phyloP scores from a whole-genome alignment of 1,140 invertebrate genomes.

The Streblospio benedicti region DNA sequence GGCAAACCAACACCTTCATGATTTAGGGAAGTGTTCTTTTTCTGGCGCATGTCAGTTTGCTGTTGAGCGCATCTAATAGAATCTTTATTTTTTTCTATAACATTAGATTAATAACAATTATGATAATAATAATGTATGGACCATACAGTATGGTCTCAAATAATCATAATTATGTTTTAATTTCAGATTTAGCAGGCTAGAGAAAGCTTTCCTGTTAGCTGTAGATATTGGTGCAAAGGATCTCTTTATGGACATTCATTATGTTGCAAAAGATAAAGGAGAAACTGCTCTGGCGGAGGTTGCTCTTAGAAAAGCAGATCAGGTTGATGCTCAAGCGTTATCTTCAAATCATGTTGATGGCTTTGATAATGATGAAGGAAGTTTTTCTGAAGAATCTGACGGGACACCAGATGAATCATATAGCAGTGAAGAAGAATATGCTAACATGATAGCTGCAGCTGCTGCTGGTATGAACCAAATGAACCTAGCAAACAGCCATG shows the following conservation, averaged over 20 bases:
- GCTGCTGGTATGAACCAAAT: not conserved
- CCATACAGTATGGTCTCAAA: not conserved
- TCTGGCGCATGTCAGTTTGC: no score
- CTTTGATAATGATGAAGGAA: not conserved
- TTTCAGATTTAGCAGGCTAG: conserved; percentile 66
- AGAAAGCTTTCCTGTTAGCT: conserved; percentile 75
- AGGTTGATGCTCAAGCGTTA: conserved; percentile 44
- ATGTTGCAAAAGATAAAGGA: conserved; percentile 61
- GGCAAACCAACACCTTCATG: no score
- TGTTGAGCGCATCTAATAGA: no score
- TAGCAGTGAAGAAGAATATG: not conserved
- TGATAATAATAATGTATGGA: not conserved
- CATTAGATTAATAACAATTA: no score
- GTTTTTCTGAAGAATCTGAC: not conserved
- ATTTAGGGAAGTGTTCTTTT: no score
- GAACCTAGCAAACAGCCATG: not conserved
- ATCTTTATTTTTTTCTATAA: no score
- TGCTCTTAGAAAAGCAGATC: conserved; percentile 64
- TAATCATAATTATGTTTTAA: conserved; percentile 17
- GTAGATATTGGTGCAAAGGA: conserved; percentile 59
- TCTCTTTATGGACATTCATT: conserved; percentile 62
- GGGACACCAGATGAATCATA: not conserved
- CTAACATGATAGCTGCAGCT: not conserved
- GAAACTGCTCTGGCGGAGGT: conserved; percentile 64
- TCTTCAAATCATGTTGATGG: not conserved